Evolutionary conservation across 2,113 vertebrate species (phyloP), one percentile per base, ranked within the genome.

Genomic region (Sclerurus mexicanus): DNA sequence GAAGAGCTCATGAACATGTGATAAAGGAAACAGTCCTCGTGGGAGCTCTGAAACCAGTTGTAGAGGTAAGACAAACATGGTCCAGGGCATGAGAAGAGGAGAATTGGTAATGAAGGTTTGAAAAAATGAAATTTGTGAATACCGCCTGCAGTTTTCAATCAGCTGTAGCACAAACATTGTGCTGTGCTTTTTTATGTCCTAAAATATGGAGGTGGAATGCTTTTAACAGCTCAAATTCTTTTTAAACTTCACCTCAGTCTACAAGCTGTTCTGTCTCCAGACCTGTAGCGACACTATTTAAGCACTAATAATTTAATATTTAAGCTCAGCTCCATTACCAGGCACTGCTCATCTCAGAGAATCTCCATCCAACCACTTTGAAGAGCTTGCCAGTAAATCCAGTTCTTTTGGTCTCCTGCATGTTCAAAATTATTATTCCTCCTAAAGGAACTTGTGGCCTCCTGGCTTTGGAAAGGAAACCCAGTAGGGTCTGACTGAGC

Each of bases 301-400:
- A 75, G 60, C 1, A 0, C 24, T 42, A 12, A 17, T 1, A 42
- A 42, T 42, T 15, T 42, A 42, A 42, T 42, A 42, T 42, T 42
- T 42, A 22, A 66, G 30, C 24, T 12, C 7, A 24, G 6, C n/a
- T 42, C 67, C 24, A 31, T 97, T 96, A 98, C 97, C 98, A 98
- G 91, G 58, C 96, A 94, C 68, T 97, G 97, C 42, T 98, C 90
- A 35, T 98, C 98, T 66, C 62, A 85, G 71, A 98, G 98, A 46
- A 98, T 83, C 92, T 97, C 97, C 82, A 98, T 24, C 98, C 98
- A 30, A 97, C 97, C 14, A 89, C 90, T 79, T 83, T 94, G 21
- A 98, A 96, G 42, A 97, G 95, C 27, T 96, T 49, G 5, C 85
- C 53, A 33, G 85, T 80, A 93, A 98, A 97, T 53, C 96, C 97